phyloP scores from a whole-genome alignment of 2,797 vertebrate genomes.

The Pantherophis alleghaniensis region DNA sequence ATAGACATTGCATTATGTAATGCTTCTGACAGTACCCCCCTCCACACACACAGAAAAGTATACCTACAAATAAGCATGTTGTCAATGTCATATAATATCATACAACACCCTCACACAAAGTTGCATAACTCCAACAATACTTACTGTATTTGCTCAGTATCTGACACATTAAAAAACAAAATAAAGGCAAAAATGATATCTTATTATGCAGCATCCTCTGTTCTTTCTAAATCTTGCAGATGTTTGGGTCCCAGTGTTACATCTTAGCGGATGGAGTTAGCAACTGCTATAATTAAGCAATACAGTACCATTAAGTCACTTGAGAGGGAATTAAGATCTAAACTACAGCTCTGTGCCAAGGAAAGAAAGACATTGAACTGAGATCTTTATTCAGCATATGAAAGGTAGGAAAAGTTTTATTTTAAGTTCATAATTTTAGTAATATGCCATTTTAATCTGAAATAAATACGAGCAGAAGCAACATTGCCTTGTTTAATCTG shows the following conservation, averaged over 20 bases:
- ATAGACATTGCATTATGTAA: conserved; percentile 57
- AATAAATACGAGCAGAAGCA: neutral
- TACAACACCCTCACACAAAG: neutral
- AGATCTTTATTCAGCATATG: conserved; percentile 71
- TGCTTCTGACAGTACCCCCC: neutral
- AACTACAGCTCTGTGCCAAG: conserved; percentile 72
- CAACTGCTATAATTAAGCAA: conserved; percentile 79
- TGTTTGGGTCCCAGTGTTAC: conserved; percentile 75
- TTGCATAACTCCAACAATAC: conserved; percentile 54
- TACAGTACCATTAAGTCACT: conserved; percentile 76
- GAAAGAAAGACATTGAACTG: conserved; percentile 73
- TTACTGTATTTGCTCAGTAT: conserved; percentile 54
- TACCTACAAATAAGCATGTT: neutral
- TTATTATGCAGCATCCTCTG: conserved; percentile 68
- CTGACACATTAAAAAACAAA: conserved; percentile 66
- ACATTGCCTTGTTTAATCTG: neutral
- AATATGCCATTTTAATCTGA: neutral
- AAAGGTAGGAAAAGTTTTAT: conserved; percentile 62
- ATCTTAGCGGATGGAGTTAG: conserved; percentile 72
- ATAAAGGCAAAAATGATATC: conserved; percentile 68
- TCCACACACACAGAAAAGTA: neutral
- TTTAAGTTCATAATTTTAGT: conserved; percentile 56
- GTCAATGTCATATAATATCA: neutral
- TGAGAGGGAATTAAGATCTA: conserved; percentile 77
- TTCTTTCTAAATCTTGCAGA: conserved; percentile 72